Percentiles rank a stretch among this genome's conserved stretches.
Evolutionary conservation across 2,113 vertebrate genomes (phyloP).

Genomic region (Pituophis catenifer): DNA sequence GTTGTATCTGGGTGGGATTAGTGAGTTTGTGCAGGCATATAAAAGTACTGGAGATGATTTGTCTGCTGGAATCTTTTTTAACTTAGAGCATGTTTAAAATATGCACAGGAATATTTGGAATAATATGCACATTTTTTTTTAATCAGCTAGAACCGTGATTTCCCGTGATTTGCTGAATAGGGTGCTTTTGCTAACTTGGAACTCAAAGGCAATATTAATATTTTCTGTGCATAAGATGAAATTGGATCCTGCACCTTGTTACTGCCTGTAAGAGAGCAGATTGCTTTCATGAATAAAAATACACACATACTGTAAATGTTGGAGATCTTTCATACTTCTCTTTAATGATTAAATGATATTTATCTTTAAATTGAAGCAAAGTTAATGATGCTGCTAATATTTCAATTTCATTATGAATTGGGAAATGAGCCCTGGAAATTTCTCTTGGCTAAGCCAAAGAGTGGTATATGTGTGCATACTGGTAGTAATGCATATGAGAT

Average conservation of each 20-base stretch:
- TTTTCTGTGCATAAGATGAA: conserved; percentile 49
- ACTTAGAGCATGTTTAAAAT: not conserved
- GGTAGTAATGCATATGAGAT: not conserved
- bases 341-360: conserved; percentile 15
- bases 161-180: not conserved
- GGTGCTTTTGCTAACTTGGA: conserved; percentile 22
- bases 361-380: conserved; percentile 10
- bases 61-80: not conserved
- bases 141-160: fast-evolving
- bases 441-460: not conserved
- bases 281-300: conserved; percentile 42
- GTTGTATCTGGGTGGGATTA: not conserved
- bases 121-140: not conserved
- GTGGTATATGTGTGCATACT: not conserved
- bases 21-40: not conserved
- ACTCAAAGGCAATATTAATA: conserved; percentile 32
- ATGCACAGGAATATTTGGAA: not conserved
- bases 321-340: conserved; percentile 21
- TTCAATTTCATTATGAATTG: not conserved
- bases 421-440: conserved; percentile 5
- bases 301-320: conserved; percentile 12
- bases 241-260: conserved; percentile 48
- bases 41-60: not conserved
- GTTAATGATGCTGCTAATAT: not conserved
- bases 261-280: conserved; percentile 30